These are phyloP conservation scores for Epizoanthus scotinus DNA, from an alignment of 92 coral and sea anemone genomes.

Conservation along the genomic window DNA sequence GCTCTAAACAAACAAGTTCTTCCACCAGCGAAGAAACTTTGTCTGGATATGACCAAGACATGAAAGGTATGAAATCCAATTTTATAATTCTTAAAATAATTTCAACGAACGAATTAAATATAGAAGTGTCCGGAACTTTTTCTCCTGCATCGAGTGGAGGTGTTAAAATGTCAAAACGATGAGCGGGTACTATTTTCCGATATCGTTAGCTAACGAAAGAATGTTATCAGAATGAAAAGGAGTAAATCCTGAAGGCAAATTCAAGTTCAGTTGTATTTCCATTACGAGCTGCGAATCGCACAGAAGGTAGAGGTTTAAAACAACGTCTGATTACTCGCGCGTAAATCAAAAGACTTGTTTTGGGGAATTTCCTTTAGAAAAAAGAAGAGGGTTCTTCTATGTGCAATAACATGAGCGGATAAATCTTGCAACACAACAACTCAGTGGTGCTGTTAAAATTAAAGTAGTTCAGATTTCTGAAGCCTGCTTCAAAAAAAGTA, in stretches of 20 bases:
- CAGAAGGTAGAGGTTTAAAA: conserved; percentile 20
- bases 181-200: not conserved
- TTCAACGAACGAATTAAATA: not conserved
- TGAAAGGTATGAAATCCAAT: conserved; percentile 44
- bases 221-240: not conserved
- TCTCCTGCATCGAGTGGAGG: not conserved
- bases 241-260: not conserved
- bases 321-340: conserved; percentile 40
- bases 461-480: too few relatives aligned
- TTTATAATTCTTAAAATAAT: not conserved
- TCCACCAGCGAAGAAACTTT: conserved; percentile 21
- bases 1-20: conserved; percentile 54
- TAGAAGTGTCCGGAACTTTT: not conserved
- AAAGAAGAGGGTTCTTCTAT: too few relatives aligned
- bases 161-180: conserved; percentile 20
- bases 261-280: conserved; percentile 1
- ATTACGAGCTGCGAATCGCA: conserved; percentile 19
- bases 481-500: not conserved
- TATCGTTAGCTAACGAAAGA: not conserved
- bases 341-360: conserved; percentile 36
- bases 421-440: not conserved
- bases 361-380: conserved; percentile 27
- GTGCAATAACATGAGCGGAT: conserved; percentile 23
- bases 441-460: not conserved
- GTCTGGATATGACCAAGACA: conserved; percentile 16